Evolutionary conservation across 2,113 vertebrate species (phyloP), one percentile per base, ranked within the genome.

Genomic region (Colinus virginianus): DNA sequence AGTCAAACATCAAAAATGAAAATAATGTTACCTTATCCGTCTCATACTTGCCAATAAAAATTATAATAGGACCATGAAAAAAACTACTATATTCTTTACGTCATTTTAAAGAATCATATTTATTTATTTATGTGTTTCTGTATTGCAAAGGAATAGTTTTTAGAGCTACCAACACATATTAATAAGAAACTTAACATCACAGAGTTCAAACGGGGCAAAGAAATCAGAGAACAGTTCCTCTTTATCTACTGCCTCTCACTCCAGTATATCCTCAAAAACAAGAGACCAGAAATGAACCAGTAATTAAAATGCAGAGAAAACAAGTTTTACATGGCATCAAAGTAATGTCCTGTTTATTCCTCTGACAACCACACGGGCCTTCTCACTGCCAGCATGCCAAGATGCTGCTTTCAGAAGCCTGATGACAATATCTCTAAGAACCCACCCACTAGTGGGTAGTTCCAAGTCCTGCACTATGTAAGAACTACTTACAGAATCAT

Each of bases 311-410:
- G 4, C 0, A n/a, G 22, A 26, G 71, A 91, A 15, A 15, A 4
- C 34, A 77, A 69, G 67, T 69, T 69, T 76, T 38, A 36, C 3
- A n/a, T 1, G 5, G 21, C 53, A 79, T 36, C 26, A 85, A 76
- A 87, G 72, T 0, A 0, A 71, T 25, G 28, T 22, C 7, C 5
- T 18, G 14, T 17, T 5, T 43, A 28, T 68, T 63, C 14, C n/a
- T 64, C 19, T 51, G 9, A 51, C 34, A 82, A 38, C 38, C 59
- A 38, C 40, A 36, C 8, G 53, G 43, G 36, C 9, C 45, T 49
- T 81, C 46, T 55, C 45, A 10, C n/a, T 69, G 13, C 40, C 45
- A 49, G 17, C 8, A 62, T 66, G 86, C 17, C 13, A n/a, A 77
- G 22, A 25, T 83, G 8, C 43, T 2, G 4, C 38, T 46, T 94